A percentile compares a stretch with the other conserved stretches of the same genome.
phyloP scores from a whole-genome alignment of 2,888 invertebrate species.

The Neoaliturus tenellus region DNA sequence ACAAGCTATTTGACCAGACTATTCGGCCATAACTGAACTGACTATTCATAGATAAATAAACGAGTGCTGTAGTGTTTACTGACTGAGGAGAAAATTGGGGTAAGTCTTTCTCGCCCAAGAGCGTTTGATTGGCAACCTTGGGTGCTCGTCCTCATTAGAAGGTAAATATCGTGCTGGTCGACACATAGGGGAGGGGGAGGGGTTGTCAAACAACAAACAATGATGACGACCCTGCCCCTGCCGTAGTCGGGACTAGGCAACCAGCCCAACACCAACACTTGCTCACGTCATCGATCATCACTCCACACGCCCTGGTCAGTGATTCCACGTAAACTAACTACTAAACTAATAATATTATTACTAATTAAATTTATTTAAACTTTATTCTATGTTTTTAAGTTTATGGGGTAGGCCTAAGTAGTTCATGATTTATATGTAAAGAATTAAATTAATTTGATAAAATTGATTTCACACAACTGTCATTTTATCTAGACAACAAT shows the following conservation, averaged over 20 bases:
- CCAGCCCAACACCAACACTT: background rate
- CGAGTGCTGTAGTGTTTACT: background rate
- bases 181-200: background rate
- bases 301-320: background rate
- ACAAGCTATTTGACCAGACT: too few species aligned
- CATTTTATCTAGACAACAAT: too few species aligned
- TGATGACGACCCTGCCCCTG: background rate
- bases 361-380: too few species aligned
- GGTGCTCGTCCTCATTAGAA: background rate
- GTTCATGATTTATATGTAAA: too few species aligned
- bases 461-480: too few species aligned
- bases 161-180: constrained; percentile 13
- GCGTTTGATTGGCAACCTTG: constrained; percentile 6
- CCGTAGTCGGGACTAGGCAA: background rate
- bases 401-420: too few species aligned
- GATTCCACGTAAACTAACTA: too few species aligned
- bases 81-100: background rate
- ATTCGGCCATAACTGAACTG: too few species aligned
- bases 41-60: background rate
- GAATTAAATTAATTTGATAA: too few species aligned
- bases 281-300: background rate
- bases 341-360: too few species aligned
- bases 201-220: constrained; percentile 6
- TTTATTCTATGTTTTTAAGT: too few species aligned
- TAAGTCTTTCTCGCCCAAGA: background rate